Evolutionary conservation across 2,888 invertebrate species (phyloP), one percentile per base, ranked within the genome.

Genomic region (Anthophora plumipes): DNA sequence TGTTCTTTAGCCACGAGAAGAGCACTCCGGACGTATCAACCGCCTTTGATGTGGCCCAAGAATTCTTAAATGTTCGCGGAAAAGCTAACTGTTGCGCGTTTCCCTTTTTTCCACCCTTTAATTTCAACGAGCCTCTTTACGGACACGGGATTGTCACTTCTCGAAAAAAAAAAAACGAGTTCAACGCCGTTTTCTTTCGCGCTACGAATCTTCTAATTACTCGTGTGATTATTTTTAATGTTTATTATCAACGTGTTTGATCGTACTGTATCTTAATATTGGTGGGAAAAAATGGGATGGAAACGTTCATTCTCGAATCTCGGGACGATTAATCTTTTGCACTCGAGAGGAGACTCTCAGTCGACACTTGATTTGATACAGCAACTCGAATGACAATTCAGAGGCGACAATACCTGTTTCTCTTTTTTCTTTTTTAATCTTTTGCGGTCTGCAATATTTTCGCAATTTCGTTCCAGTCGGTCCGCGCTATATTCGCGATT

Each of bases 81-180:
- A 59, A 68, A 57, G 68, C 68, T 59, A 75, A 78, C 78, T 78
- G 75, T 78, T 69, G 75, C 75, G 43, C 78, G 22, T 64, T 78
- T 54, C 46, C 39, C 50, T 25, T 59, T 61, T 31, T n/a, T 59
- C 67, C 25, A 12, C 11, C 31, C 0, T 46, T 20, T 25, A 41
- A 60, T 25, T 60, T 46, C 57, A 22, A 20, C 46, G 31, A 57
- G 39, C 37, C 37, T n/a, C n/a, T 25, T 3, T 12, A 31, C 39
- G 7, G 0, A 39, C 41, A 17, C 54, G 12, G n/a, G n/a, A 11
- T 0, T 31, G 8, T 14, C 6, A 14, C n/a, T n/a, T 68, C 5
- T 17, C 17, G 6, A 37, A 8, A 20, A 9, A 25, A 22, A 6
- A 37, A 8, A 20, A 9, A 25, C 54, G 14, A 0, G 43, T 31